Evolutionary conservation across 2,888 invertebrate genomes (phyloP), one percentile per base, ranked within the genome.

Genomic region (Archaeoteleia sp.): DNA sequence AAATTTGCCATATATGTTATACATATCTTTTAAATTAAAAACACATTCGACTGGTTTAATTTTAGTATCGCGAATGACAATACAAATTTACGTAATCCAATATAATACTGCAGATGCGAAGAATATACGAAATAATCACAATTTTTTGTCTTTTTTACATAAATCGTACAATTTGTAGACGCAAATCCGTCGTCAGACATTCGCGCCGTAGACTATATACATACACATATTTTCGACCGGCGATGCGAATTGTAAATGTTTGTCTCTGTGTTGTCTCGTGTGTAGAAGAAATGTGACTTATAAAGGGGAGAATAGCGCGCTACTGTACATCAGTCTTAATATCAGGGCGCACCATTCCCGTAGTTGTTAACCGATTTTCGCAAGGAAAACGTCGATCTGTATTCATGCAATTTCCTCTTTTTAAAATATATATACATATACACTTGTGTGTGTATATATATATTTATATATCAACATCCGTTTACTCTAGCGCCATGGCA

Each of bases 311-410:
- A 84, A 84, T 82, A 84, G 84, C 83, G 84, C 85, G 84, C 85
- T 74, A 84, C 85, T 85, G 84, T 85, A 85, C 85, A 85, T 85
- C 85, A 85, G 85, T 85, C 85, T 85, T 84, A 82, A 85, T 82
- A 84, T 83, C 85, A 84, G 85, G 84, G 84, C 84, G 85, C 84
- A 85, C 84, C 82, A 84, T 84, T 83, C 81, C 82, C 83, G 69
- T 72, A 72, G 76, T 77, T 77, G 75, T 78, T 78, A 43, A 70
- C 70, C 69, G 67, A 69, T 71, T 73, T 72, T 75, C 61, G 37
- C 15, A 9, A 51, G 39, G 34, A 66, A 60, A 62, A 68, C 67
- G 63, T 42, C 42, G 60, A 61, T 70, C 63, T 63, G 61, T 65
- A 23, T 62, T 67, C 53, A 39, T 43, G 37, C 51, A 67, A 69